phyloP scores from a whole-genome alignment of 2,113 vertebrate genomes.

The Casuarius casuarius region DNA sequence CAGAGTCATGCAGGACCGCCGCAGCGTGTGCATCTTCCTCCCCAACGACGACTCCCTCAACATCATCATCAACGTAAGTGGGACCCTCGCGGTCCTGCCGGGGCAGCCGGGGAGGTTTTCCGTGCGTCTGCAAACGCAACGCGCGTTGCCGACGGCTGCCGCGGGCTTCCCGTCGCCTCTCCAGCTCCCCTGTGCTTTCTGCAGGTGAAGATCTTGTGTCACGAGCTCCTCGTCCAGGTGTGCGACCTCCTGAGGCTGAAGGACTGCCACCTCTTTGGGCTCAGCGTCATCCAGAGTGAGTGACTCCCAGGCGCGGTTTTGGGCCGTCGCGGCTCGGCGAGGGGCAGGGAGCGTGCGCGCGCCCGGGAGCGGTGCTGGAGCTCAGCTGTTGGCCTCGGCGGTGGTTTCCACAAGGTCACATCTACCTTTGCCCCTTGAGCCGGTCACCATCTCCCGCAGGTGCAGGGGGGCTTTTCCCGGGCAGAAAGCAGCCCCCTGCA shows the following conservation, averaged over 20 bases:
- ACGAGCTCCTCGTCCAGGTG: slow-evolving; percentile 93
- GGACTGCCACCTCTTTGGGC: slow-evolving; percentile 96
- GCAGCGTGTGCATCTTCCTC: slow-evolving; percentile 97
- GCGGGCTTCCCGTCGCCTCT: too few species aligned
- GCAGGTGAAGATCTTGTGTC: slow-evolving; percentile 95
- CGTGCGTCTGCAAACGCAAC: too few species aligned
- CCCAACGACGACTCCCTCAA: slow-evolving; percentile 96
- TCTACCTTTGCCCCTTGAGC: too few species aligned
- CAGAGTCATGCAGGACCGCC: slow-evolving; percentile 98
- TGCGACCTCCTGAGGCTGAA: slow-evolving; percentile 96
- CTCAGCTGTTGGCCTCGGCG: too few species aligned
- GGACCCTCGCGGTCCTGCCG: too few species aligned
- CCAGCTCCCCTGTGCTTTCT: background rate
- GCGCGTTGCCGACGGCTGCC: too few species aligned
- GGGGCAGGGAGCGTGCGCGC: too few species aligned
- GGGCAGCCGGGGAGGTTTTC: too few species aligned
- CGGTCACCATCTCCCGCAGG: background rate
- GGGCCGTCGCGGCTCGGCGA: too few species aligned
- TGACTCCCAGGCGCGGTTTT: background rate
- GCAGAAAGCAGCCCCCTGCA: background rate
- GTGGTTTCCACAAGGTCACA: too few species aligned
- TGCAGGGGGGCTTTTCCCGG: background rate
- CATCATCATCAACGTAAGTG: slow-evolving; percentile 96
- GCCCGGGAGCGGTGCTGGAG: background rate
- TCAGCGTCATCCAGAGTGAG: slow-evolving; percentile 99